These are phyloP conservation scores for Sarcophaga variegata DNA, from an alignment of 2,888 invertebrate genomes.

Conservation along the genomic window DNA sequence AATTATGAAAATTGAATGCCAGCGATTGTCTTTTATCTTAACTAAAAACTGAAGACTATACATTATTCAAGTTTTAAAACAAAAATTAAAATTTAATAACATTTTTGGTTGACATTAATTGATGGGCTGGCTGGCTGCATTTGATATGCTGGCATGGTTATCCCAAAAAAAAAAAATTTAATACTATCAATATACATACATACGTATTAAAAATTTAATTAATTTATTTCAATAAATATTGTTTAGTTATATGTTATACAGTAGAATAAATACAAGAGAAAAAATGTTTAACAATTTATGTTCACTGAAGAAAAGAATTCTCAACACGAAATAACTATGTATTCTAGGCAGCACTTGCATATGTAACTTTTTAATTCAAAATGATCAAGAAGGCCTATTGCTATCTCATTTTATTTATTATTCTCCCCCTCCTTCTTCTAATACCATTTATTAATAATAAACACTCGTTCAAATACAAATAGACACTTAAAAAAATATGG, in stretches of 20 bases:
- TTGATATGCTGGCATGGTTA: not conserved
- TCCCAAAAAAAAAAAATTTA: not conserved
- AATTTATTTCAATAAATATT: not conserved
- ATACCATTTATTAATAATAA: slow-evolving; percentile 27
- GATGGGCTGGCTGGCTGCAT: slow-evolving; percentile 19
- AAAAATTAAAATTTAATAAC: not conserved
- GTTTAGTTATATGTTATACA: not conserved
- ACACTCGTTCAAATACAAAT: slow-evolving; percentile 20
- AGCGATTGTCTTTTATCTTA: too few relatives aligned
- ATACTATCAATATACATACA: not conserved
- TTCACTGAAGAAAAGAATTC: not conserved
- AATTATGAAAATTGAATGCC: too few relatives aligned
- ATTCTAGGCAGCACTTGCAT: slow-evolving; percentile 49
- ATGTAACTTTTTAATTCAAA: slow-evolving; percentile 53
- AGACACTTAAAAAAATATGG: slow-evolving; percentile 20
- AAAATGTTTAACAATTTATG: not conserved
- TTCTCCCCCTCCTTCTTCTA: not conserved
- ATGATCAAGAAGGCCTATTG: slow-evolving; percentile 51
- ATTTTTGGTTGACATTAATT: slow-evolving; percentile 29
- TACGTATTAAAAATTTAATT: not conserved
- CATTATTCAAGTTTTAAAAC: not conserved
- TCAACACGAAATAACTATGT: slow-evolving; percentile 39
- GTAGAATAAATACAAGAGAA: not conserved
- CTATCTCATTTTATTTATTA: not conserved
- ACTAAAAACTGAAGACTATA: too few relatives aligned